Conservation (phyloP, 2,888 invertebrate genomes). For the Anthophora plumipes region DNA sequence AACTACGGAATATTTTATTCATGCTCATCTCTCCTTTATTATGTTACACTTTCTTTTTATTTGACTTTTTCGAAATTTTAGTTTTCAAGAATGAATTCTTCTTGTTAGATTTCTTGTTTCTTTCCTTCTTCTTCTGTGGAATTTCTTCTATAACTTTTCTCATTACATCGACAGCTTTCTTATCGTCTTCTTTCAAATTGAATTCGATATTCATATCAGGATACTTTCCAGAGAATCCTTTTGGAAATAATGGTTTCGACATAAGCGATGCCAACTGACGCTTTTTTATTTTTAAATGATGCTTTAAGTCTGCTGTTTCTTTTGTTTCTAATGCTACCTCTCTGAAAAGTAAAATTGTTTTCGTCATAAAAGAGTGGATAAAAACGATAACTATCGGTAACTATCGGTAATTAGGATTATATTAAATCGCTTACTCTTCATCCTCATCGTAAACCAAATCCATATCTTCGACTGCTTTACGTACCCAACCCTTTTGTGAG, state of each 20-base stretch:
- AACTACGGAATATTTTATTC: conserved; percentile 30
- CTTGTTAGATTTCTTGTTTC: conserved; percentile 17
- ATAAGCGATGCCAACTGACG: conserved; percentile 86
- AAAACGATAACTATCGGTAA: background rate
- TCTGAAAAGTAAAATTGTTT: conserved; percentile 63
- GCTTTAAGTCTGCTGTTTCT: conserved; percentile 85
- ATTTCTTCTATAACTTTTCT: conserved; percentile 81
- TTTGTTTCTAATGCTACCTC: conserved; percentile 78
- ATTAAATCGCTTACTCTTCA: conserved; percentile 77
- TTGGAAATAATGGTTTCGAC: conserved; percentile 88
- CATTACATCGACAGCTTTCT: conserved; percentile 86
- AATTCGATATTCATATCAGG: conserved; percentile 83
- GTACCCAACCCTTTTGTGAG: conserved; percentile 93
- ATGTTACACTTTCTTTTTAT: conserved; percentile 45
- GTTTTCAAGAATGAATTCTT: conserved; percentile 32
- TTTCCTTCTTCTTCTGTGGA: conserved; percentile 60
- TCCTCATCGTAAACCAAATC: conserved; percentile 95
- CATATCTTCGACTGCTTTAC: conserved; percentile 94
- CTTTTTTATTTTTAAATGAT: conserved; percentile 85
- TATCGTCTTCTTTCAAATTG: conserved; percentile 74
- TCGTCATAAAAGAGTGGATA: background rate
- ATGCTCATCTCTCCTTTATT: background rate
- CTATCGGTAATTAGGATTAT: background rate
- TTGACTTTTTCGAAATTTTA: conserved; percentile 16
- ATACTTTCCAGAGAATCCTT: conserved; percentile 89